Conservation (phyloP, 2,888 invertebrate genomes). For the Drosophila mayaguana region DNA sequence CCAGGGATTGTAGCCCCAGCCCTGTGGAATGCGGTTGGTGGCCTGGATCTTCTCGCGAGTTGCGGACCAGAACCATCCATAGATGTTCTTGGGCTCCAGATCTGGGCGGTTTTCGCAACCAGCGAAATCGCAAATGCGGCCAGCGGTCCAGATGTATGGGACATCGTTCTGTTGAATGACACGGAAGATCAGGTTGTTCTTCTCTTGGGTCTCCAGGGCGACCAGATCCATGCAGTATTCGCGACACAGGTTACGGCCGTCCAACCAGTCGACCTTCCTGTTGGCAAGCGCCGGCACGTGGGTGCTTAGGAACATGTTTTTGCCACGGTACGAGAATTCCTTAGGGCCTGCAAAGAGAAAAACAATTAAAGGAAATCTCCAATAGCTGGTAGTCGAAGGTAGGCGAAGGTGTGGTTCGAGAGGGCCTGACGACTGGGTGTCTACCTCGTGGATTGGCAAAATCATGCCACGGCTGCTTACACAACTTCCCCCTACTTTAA, state of each 20-base stretch:
- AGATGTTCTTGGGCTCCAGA: slow-evolving; percentile 93
- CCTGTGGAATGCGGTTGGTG: slow-evolving; percentile 89
- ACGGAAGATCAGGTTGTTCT: slow-evolving; percentile 95
- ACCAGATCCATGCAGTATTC: slow-evolving; percentile 97
- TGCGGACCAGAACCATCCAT: slow-evolving; percentile 97
- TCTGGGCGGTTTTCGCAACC: slow-evolving; percentile 95
- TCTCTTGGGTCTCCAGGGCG: slow-evolving; percentile 94
- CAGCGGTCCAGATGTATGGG: slow-evolving; percentile 97
- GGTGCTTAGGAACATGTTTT: slow-evolving; percentile 95
- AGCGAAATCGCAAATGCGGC: slow-evolving; percentile 96
- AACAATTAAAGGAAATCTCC: slow-evolving; percentile 3
- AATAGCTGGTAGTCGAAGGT: background rate
- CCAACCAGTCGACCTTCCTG: slow-evolving; percentile 95
- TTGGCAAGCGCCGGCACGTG: slow-evolving; percentile 92
- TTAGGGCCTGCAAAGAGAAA: slow-evolving; percentile 89
- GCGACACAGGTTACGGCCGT: slow-evolving; percentile 95
- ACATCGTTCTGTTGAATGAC: slow-evolving; percentile 95
- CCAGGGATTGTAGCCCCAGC: slow-evolving; percentile 93
- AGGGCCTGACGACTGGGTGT: slow-evolving; percentile 20
- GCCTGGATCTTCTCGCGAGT: slow-evolving; percentile 94
- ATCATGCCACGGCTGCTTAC: slow-evolving; percentile 70
- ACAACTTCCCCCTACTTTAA: slow-evolving; percentile 66
- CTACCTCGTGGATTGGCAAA: slow-evolving; percentile 55
- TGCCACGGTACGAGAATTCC: slow-evolving; percentile 94
- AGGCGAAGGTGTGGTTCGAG: slow-evolving; percentile 20